Conservation (phyloP, 2,888 invertebrate species). For the Drosophila subsilvestris region DNA sequence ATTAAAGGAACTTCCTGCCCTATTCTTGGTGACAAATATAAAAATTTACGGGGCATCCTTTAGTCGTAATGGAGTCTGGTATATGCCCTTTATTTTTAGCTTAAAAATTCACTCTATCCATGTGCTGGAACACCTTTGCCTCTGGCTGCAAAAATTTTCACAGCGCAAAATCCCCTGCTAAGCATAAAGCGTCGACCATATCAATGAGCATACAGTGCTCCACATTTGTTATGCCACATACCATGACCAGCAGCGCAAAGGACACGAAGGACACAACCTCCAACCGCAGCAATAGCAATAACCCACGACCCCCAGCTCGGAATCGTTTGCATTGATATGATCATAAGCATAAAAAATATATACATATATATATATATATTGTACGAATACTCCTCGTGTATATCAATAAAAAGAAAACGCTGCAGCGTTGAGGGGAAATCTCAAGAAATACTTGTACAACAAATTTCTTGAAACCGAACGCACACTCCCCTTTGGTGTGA, state of each 20-base stretch:
- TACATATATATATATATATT: conserved; percentile 5
- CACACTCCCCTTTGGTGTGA: conserved; percentile 39
- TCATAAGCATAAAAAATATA: conserved; percentile 67
- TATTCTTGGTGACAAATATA: too few species aligned
- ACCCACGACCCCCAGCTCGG: conserved; percentile 21
- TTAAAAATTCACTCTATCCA: not conserved
- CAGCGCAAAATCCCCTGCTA: conserved; percentile 13
- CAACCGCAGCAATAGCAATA: conserved; percentile 35
- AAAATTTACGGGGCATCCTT: too few species aligned
- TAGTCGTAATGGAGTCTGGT: too few species aligned
- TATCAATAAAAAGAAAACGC: conserved; percentile 46
- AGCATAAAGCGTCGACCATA: conserved; percentile 30
- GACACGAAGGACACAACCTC: conserved; percentile 36
- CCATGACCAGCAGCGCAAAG: conserved; percentile 30
- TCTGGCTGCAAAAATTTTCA: not conserved
- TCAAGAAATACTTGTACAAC: conserved; percentile 30
- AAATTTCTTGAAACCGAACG: conserved; percentile 7
- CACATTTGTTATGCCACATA: conserved; percentile 43
- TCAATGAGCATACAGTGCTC: conserved; percentile 6
- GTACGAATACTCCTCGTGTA: conserved; percentile 21
- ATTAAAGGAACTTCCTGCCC: too few species aligned
- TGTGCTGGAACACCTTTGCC: conserved; percentile 25
- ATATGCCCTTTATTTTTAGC: not conserved
- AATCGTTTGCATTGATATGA: conserved; percentile 56
- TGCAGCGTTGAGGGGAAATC: conserved; percentile 9